phyloP scores from a whole-genome alignment of 2,797 vertebrate genomes.

The Enteromius fasciolatus region DNA sequence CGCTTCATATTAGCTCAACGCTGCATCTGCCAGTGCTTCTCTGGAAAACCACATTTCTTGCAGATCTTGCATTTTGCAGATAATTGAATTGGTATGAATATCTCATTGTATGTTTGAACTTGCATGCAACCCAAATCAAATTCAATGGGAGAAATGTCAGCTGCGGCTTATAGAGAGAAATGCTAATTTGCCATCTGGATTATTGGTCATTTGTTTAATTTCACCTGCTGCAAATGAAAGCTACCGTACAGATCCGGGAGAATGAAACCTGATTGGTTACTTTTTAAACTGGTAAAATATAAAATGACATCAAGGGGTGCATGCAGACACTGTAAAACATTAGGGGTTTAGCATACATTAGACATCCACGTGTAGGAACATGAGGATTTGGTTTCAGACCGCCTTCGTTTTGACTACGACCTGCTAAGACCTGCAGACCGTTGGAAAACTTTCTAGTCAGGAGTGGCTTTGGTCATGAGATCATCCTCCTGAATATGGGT shows the following conservation, averaged over 20 bases:
- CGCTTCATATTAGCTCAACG: not conserved
- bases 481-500: slow-evolving; percentile 18
- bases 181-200: slow-evolving; percentile 79
- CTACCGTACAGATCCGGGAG: not conserved
- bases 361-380: slow-evolving; percentile 41
- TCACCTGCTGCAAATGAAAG: slow-evolving; percentile 28
- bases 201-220: slow-evolving; percentile 69
- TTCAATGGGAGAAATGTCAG: slow-evolving; percentile 63
- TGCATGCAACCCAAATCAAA: slow-evolving; percentile 47
- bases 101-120: slow-evolving; percentile 14
- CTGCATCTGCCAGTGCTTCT: not conserved
- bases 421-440: slow-evolving; percentile 49
- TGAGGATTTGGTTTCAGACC: slow-evolving; percentile 23
- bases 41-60: slow-evolving; percentile 3
- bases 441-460: slow-evolving; percentile 1
- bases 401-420: slow-evolving; percentile 7
- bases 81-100: not conserved
- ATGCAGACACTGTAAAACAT: not conserved
- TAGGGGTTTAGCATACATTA: not conserved
- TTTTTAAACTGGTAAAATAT: not conserved
- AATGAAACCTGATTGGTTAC: slow-evolving; percentile 1
- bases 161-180: slow-evolving; percentile 66
- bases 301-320: not conserved
- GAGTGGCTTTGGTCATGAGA: slow-evolving; percentile 43
- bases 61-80: slow-evolving; percentile 10